Base-by-base conservation (phyloP, 2,113 vertebrate species). In the Peromyscus californicus region DNA sequence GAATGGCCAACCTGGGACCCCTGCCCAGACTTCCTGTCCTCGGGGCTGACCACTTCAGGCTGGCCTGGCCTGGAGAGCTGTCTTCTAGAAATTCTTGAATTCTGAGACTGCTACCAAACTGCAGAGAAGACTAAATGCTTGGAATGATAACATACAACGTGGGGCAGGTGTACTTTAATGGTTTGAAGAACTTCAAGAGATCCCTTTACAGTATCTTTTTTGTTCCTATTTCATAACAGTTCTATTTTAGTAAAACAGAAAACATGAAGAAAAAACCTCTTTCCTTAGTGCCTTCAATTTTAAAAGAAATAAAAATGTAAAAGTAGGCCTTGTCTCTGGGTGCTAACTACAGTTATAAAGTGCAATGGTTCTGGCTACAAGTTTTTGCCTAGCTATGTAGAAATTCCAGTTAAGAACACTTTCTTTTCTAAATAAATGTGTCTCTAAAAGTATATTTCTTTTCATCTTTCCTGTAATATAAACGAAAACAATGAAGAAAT, bases 151-250 rank as follows among this genome's bases (percentile, higher is more conserved):
- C 1, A 29, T 13, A 4, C 12, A 11, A 67, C 4, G 5, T 31
- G 3, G 16, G 5, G 2, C 33, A 2, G 63, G 24, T 0, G 1
- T 0, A 0, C 39, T 42, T 1, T 17, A 19, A 26, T 4, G 9
- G 9, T 59, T 3, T 61, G 24, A 36, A 59, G 51, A 76, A 22
- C 48, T 36, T 70, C 69, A 3, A 0, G 29, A 31, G 0, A 70
- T 12, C 31, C 12, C 17, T 36, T 26, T 8, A 45, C 2, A 11
- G 36, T 15, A 24, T 5, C 4, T 9, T 21, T 10, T 48, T 36
- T 16, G 17, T 57, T 42, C 11, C 59, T 84, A 33, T 82, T 24
- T 57, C 11, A 15, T 12, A 33, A 33, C 17, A 57, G n/a, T 29
- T 74, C 48, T 45, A 61, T 26, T 29, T n/a, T 15, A 97, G 79